A percentile compares a stretch with the other conserved stretches of the same genome.
Conservation (phyloP, 1,140 invertebrate species). For the Muscidifurax raptorellus region DNA sequence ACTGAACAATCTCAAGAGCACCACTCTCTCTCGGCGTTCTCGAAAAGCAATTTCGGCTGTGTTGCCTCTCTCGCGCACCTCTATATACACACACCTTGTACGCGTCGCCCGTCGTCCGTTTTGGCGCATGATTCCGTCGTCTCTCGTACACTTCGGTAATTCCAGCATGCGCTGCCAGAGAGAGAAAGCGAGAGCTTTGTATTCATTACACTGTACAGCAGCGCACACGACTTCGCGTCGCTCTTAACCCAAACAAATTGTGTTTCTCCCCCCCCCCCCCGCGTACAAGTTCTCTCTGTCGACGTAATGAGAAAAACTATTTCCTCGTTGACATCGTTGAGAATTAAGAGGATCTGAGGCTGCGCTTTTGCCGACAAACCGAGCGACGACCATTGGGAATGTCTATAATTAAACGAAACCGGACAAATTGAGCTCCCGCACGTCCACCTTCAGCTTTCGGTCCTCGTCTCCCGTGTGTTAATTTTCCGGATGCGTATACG, state of each 20-base stretch:
- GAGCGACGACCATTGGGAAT: background rate
- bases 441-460: no score
- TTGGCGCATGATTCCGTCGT: background rate
- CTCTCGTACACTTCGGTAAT: background rate
- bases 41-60: background rate
- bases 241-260: conserved; percentile 44
- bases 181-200: conserved; percentile 18
- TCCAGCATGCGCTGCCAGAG: background rate
- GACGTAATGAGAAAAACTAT: conserved; percentile 42
- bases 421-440: background rate
- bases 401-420: conserved; percentile 38
- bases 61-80: background rate
- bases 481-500: no score
- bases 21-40: background rate
- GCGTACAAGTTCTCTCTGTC: background rate
- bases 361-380: background rate
- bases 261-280: background rate
- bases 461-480: no score
- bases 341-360: conserved; percentile 36
- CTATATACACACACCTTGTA: background rate
- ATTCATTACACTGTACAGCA: conserved; percentile 6
- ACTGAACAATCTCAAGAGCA: background rate
- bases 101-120: background rate
- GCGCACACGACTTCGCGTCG: background rate
- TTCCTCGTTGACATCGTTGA: conserved; percentile 5